phyloP scores from a whole-genome alignment of 2,888 invertebrate genomes.

The Hoplodrina blanda region DNA sequence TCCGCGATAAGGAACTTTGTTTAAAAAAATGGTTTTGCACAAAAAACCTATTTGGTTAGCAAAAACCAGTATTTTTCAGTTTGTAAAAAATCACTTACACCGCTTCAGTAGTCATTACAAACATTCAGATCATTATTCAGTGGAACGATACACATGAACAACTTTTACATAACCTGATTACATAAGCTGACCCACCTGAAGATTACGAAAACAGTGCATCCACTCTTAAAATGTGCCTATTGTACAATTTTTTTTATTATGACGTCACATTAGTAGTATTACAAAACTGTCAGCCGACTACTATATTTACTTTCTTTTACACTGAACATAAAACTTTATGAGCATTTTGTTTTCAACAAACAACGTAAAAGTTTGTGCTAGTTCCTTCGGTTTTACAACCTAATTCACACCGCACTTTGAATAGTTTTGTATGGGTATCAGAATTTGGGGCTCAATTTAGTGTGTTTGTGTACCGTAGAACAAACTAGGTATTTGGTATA shows the following conservation, averaged over 20 bases:
- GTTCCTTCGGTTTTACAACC: slow-evolving; percentile 53
- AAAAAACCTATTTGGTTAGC: background rate
- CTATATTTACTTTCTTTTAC: slow-evolving; percentile 45
- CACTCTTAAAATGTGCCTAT: background rate
- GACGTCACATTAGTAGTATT: slow-evolving; percentile 32
- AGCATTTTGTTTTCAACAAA: slow-evolving; percentile 50
- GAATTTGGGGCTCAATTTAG: slow-evolving; percentile 7
- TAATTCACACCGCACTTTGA: slow-evolving; percentile 50
- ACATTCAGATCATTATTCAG: slow-evolving; percentile 31
- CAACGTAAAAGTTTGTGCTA: slow-evolving; percentile 36
- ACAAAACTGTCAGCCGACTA: slow-evolving; percentile 19
- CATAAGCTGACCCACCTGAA: slow-evolving; percentile 37
- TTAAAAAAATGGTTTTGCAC: background rate
- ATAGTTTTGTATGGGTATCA: slow-evolving; percentile 21
- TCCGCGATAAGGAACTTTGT: no score
- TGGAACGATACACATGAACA: slow-evolving; percentile 64
- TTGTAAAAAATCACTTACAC: slow-evolving; percentile 42
- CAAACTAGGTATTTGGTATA: background rate
- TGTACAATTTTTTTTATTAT: slow-evolving; percentile 3
- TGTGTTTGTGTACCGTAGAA: background rate
- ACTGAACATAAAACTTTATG: slow-evolving; percentile 48
- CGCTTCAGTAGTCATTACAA: slow-evolving; percentile 49
- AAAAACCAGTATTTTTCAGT: slow-evolving; percentile 14
- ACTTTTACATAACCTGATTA: slow-evolving; percentile 63
- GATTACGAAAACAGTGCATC: slow-evolving; percentile 16